Base-by-base conservation (phyloP, 2,888 invertebrate species). In the Schizaphis graminum region DNA sequence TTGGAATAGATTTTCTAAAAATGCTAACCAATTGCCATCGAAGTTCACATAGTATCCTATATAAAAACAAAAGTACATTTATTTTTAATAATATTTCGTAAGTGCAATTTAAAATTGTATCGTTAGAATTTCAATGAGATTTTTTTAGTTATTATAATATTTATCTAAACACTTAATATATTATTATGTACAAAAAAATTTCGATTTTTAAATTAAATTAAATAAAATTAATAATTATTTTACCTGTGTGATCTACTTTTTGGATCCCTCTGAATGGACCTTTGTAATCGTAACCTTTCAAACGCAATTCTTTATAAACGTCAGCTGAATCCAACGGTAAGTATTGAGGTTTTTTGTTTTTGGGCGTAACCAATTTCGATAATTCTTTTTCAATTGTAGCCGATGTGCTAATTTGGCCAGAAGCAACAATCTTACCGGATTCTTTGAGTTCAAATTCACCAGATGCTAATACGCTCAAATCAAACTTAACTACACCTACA, bases 371-470 rank as follows among this genome's bases (percentile, higher is more conserved):
- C 93, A 97, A 95, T 0, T 96, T 96, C 88, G 98, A 96, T 90
- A 97, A 96, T 96, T 98, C 97, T 95, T 96, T 97, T 13, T 96
- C 96, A 8, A 97, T 96, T 91, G 97, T 96, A 95, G 97, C 97
- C 0, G 97, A 97, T 0, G 97, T 96, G 10, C 96, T 97, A 95
- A 98, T 97, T 95, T 96, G 96, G 26, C 99, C 99, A 57, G 97
- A 97, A 3, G 98, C 98, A 3, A 97, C 98, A 26, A 98, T 97
- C 84, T 97, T 97, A 84, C 98, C 98, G 94, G 98, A 97, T 96
- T 99, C 99, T 95, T 97, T 97, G 94, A 99, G 97, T 96, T 99
- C 98, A 96, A 99, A 99, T 95, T 97, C 97, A 57, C 98, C 98
- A 67, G 97, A 97, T 87, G 98, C 98, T 95, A 98, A 97, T 95